Evolutionary conservation across 1,140 invertebrate species (phyloP).

Genomic region (Bombus breviceps): DNA sequence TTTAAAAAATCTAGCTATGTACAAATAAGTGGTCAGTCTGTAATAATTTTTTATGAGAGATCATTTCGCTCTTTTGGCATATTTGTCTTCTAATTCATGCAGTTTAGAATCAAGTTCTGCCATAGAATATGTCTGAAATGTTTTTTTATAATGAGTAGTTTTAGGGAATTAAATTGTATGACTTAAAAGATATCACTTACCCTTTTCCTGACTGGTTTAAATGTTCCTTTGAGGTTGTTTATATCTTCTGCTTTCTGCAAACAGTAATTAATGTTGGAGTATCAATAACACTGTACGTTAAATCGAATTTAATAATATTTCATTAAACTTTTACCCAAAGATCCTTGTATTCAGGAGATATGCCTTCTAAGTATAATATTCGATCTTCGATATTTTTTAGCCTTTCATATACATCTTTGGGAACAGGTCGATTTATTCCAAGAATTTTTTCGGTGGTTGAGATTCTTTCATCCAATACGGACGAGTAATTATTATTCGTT

Average conservation of each 20-base stretch:
- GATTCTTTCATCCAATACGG: constrained; percentile 85
- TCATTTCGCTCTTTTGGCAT: constrained; percentile 70
- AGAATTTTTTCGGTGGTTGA: constrained; percentile 84
- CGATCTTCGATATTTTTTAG: constrained; percentile 87
- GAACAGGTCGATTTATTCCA: constrained; percentile 82
- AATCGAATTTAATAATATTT: not conserved
- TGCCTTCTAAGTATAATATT: constrained; percentile 86
- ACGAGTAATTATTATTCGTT: constrained; percentile 63
- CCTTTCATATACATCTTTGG: constrained; percentile 85
- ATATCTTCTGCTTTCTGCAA: constrained; percentile 45
- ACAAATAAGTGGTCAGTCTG: not conserved
- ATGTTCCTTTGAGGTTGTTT: constrained; percentile 43
- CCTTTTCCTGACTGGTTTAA: constrained; percentile 62
- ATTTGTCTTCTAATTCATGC: constrained; percentile 74
- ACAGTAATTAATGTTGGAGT: not conserved
- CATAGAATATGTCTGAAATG: constrained; percentile 74
- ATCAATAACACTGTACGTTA: not conserved
- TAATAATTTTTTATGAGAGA: not conserved
- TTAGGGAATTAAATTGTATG: not conserved
- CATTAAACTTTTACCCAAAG: constrained; percentile 83
- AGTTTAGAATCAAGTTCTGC: constrained; percentile 75
- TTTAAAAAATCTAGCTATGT: not conserved
- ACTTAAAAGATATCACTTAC: constrained; percentile 52
- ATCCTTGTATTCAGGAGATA: constrained; percentile 88
- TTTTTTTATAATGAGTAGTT: constrained; percentile 1